Evolutionary conservation across 2,888 invertebrate species (phyloP), one percentile per base, ranked within the genome.

Genomic region (Caenorhabditis macrosperma): DNA sequence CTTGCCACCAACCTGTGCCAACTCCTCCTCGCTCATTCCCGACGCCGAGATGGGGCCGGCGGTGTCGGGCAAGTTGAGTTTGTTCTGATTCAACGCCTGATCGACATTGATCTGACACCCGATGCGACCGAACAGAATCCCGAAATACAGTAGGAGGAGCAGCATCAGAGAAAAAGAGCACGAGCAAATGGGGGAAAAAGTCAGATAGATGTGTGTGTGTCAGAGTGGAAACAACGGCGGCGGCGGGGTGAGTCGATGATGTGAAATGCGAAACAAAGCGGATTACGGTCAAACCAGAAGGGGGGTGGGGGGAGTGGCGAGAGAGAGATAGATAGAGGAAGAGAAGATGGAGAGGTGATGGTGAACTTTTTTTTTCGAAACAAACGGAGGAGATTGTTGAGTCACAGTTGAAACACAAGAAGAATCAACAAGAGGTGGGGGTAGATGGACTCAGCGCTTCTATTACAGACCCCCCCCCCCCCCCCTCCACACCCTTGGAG

Each of bases 261-360:
- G 57, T 68, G 68, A 52, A 61, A 54, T 35, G 59, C 33, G 63
- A 72, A 71, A 72, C 63, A 72, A 72, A 72, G 71, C 71, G 71
- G 71, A 72, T 72, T 72, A 72, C 71, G 48, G 63, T 72, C 63
- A 72, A 72, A 72, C 71, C 71, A 72, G 71, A 72, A 55, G 30
- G 20, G 28, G n/a, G n/a, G 33, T 7, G 1, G 30, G 24, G 35
- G 15, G 22, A n/a, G 26, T 30, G 50, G 33, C 20, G 46, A 35
- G 38, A 48, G 46, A 50, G 69, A 38, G 69, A 60, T 66, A 54
- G 54, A 66, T 54, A 44, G 54, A 54, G 44, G 54, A 66, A 66
- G 54, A 17, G 38, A 28, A 50, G 66, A 26, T 26, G 52, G 54
- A 41, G 54, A 41, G 41, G 33, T n/a, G n/a, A n/a, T n/a, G n/a